Percentiles rank a stretch among this genome's conserved stretches.
These are phyloP conservation scores for Rhinatrema bivittatum DNA, from an alignment of 2,797 vertebrate genomes.

Conservation along the genomic window DNA sequence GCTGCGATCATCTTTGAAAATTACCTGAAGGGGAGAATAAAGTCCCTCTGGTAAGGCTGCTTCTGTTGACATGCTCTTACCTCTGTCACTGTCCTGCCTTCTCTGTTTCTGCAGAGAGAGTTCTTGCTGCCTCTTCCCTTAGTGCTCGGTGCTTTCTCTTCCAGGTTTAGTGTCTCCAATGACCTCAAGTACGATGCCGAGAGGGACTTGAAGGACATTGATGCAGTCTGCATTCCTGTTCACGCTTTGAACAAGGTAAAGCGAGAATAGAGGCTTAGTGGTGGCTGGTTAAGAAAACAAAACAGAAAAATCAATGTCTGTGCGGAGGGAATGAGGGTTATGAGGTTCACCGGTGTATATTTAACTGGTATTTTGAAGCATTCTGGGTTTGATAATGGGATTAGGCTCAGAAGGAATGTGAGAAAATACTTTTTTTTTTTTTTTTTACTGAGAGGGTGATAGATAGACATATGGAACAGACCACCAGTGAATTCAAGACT, in stretches of 20 bases:
- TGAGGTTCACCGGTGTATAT: too few species aligned
- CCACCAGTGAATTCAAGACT: too few species aligned
- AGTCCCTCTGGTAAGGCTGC: constrained; percentile 83
- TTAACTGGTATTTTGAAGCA: too few species aligned
- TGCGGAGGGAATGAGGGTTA: too few species aligned
- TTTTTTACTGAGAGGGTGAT: too few species aligned
- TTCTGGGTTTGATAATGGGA: too few species aligned
- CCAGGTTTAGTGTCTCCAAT: constrained; percentile 97
- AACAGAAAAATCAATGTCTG: too few species aligned
- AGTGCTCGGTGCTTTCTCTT: constrained; percentile 3
- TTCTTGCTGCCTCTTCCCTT: not conserved
- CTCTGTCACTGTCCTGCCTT: not conserved
- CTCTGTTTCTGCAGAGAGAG: not conserved
- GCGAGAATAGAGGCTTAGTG: fast-evolving
- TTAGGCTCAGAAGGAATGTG: too few species aligned
- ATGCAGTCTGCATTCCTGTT: constrained; percentile 79
- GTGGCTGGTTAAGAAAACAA: too few species aligned
- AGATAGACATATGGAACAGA: too few species aligned
- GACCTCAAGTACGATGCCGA: constrained; percentile 96
- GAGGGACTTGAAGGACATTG: constrained; percentile 93
- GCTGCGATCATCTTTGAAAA: constrained; percentile 94
- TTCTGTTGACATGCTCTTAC: too few species aligned
- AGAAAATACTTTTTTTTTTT: too few species aligned
- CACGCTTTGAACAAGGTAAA: constrained; percentile 95
- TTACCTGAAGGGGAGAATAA: constrained; percentile 82